Conservation (phyloP, 2,888 invertebrate genomes). For the Epirrhoe alternata region DNA sequence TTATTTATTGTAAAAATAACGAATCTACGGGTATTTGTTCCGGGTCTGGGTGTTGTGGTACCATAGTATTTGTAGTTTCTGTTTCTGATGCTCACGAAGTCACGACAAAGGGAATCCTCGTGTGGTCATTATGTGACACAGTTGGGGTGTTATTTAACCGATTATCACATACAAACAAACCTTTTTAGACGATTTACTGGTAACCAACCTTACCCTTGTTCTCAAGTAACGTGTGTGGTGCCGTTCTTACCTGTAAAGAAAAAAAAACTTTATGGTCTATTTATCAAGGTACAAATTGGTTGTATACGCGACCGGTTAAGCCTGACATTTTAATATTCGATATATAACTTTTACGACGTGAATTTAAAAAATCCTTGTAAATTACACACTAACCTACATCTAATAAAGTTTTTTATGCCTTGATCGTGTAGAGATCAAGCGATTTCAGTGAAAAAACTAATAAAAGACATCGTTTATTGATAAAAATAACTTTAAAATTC, state of each 20-base stretch:
- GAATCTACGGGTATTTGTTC: no score
- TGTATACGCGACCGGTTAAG: slow-evolving; percentile 33
- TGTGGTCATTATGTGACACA: no score
- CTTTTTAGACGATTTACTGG: background rate
- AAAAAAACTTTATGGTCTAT: slow-evolving; percentile 57
- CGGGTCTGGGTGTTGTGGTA: no score
- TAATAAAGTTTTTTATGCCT: background rate
- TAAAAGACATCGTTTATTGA: background rate
- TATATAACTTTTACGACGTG: slow-evolving; percentile 25
- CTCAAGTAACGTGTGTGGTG: slow-evolving; percentile 56
- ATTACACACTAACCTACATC: slow-evolving; percentile 12
- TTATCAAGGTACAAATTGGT: slow-evolving; percentile 56
- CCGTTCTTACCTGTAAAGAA: slow-evolving; percentile 66
- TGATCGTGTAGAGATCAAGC: background rate
- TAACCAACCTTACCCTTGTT: background rate
- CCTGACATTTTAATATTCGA: slow-evolving; percentile 27
- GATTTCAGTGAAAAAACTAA: background rate
- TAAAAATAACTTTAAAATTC: background rate
- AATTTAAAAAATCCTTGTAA: slow-evolving; percentile 25
- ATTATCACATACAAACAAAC: background rate
- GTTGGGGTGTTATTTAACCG: no score
- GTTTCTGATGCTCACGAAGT: no score
- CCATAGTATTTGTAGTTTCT: no score
- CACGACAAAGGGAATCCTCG: no score
- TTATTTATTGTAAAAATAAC: no score